A percentile compares a stretch with the other conserved stretches of the same genome.
These are phyloP conservation scores for Chiloscyllium plagiosum DNA, from an alignment of 2,113 vertebrate species.

Conservation along the genomic window DNA sequence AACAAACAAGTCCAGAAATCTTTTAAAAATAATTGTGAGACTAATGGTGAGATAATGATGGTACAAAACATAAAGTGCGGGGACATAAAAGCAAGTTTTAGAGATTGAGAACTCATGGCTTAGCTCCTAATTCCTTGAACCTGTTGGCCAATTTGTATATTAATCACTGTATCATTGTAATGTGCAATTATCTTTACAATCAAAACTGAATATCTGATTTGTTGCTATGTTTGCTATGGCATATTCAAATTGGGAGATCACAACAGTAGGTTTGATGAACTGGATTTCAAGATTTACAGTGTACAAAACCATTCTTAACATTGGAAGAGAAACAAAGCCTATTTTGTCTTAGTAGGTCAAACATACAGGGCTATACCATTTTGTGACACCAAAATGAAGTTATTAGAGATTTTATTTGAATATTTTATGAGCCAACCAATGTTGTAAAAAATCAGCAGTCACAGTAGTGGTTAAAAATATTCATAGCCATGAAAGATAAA, in stretches of 20 bases:
- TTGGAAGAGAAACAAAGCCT: neutral
- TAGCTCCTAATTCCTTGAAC: neutral
- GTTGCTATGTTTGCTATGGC: neutral
- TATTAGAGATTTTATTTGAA: neutral
- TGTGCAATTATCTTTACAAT: neutral
- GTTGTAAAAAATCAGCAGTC: neutral
- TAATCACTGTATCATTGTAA: neutral
- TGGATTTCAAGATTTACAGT: neutral
- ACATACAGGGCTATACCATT: neutral
- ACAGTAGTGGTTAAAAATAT: neutral
- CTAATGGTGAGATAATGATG: no score
- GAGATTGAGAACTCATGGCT: neutral
- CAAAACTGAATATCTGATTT: neutral
- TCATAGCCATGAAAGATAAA: neutral
- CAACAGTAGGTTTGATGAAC: neutral
- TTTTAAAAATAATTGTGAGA: neutral
- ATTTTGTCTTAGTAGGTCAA: constrained; percentile 1
- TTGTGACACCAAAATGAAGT: neutral
- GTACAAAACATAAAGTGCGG: no score
- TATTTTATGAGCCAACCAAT: neutral
- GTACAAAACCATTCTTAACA: neutral
- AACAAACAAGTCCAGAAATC: neutral
- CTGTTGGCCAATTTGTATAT: neutral
- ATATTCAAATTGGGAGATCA: neutral
- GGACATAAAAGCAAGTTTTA: neutral